Conservation (phyloP, 2,113 vertebrate genomes). For the Xenopus laevis region DNA sequence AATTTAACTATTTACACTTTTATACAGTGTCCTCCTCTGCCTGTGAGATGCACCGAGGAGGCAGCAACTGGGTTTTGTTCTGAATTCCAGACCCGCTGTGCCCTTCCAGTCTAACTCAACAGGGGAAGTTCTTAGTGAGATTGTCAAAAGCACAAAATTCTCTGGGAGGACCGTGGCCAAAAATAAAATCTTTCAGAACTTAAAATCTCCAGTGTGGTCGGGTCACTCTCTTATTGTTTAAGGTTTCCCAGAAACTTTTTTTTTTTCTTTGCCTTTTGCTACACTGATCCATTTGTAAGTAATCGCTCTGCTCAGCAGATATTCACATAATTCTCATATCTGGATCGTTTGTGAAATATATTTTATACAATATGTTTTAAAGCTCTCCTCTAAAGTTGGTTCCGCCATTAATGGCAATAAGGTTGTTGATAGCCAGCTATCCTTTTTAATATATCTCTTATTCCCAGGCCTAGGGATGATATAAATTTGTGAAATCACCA, state of each 20-base stretch:
- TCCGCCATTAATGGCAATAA: not conserved
- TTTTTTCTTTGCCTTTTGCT: too few species aligned
- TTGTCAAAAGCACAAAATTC: too few species aligned
- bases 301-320: conserved; percentile 25
- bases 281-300: not conserved
- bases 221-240: too few species aligned
- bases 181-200: too few species aligned
- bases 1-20: conserved; percentile 32
- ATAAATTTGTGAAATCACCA: too few species aligned
- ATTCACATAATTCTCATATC: not conserved
- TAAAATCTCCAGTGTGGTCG: too few species aligned
- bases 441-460: not conserved
- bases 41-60: not conserved
- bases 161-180: too few species aligned
- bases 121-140: not conserved
- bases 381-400: not conserved
- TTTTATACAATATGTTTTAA: not conserved
- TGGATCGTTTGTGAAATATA: not conserved
- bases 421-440: conserved; percentile 3
- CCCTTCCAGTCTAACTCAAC: not conserved
- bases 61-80: conserved; percentile 1
- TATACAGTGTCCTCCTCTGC: conserved; percentile 20
- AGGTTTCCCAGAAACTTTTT: not conserved
- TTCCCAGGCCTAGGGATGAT: too few species aligned
- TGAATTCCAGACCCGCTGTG: not conserved